A percentile compares a stretch with the other conserved stretches of the same genome.
Evolutionary conservation across 2,113 vertebrate species (phyloP).

Genomic region (Heloderma charlesbogerti): DNA sequence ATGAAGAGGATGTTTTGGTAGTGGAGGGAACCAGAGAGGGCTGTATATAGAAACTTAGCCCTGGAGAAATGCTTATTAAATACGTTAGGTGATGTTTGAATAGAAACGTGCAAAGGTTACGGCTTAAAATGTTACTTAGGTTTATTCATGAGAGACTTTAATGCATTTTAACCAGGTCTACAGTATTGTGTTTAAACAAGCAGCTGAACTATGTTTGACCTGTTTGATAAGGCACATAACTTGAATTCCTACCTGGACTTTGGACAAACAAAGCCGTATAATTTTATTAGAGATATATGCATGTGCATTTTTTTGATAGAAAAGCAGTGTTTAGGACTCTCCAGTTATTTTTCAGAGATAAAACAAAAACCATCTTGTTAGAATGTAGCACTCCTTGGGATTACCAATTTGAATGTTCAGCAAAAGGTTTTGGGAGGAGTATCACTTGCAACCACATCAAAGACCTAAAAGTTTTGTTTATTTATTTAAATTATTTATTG

Average conservation of each 20-base stretch:
- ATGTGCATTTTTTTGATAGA: constrained; percentile 18
- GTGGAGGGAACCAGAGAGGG: neutral
- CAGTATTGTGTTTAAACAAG: constrained; percentile 63
- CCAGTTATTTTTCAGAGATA: constrained; percentile 47
- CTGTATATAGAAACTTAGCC: constrained; percentile 12
- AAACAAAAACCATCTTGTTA: constrained; percentile 29
- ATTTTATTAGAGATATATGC: constrained; percentile 49
- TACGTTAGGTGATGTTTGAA: constrained; percentile 39
- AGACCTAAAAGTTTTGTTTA: rapidly evolving
- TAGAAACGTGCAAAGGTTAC: constrained; percentile 34
- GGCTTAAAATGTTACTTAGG: constrained; percentile 43
- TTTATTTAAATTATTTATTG: too few species aligned
- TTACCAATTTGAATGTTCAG: constrained; percentile 23
- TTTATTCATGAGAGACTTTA: constrained; percentile 26
- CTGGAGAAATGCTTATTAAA: constrained; percentile 25
- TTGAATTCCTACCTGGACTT: constrained; percentile 72
- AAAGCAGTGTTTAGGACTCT: constrained; percentile 39
- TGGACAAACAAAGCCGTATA: constrained; percentile 44
- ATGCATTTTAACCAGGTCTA: neutral
- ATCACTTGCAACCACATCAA: neutral
- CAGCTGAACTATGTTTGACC: constrained; percentile 74
- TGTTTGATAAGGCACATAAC: constrained; percentile 61
- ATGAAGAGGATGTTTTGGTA: constrained; percentile 8
- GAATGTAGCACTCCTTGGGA: constrained; percentile 33
- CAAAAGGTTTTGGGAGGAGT: constrained; percentile 19